Percentiles rank a stretch among this genome's conserved stretches.
Conservation (phyloP, 2,113 vertebrate genomes). For the Petrocephalus microphthalmus region DNA sequence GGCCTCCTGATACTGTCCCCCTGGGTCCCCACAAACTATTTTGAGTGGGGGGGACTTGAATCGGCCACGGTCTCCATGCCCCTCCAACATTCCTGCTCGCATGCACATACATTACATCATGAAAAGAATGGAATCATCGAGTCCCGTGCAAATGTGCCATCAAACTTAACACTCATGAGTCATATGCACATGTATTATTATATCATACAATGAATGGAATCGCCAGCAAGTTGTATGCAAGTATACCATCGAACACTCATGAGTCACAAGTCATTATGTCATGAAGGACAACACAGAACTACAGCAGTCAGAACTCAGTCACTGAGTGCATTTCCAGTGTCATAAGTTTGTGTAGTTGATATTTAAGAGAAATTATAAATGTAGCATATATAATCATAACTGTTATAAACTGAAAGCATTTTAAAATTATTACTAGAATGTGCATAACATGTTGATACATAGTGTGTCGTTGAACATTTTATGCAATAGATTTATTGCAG, state of each 20-base stretch:
- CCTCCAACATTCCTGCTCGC: not conserved
- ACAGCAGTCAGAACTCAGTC: not conserved
- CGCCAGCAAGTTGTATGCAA: not conserved
- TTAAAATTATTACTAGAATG: not conserved
- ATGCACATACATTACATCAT: not conserved
- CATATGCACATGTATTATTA: not conserved
- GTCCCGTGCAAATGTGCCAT: not conserved
- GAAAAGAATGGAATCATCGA: not conserved
- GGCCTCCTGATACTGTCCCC: no score
- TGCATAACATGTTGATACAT: not conserved
- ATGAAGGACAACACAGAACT: not conserved
- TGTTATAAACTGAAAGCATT: not conserved
- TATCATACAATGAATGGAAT: not conserved
- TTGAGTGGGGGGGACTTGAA: not conserved
- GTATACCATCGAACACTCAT: no score
- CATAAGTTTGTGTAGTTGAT: not conserved
- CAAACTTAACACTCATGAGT: not conserved
- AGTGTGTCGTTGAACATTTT: not conserved
- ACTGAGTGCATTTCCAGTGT: not conserved
- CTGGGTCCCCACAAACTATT: no score
- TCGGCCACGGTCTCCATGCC: not conserved
- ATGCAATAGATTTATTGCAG: slow-evolving; percentile 14
- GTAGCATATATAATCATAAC: not conserved
- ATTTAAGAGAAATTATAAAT: not conserved
- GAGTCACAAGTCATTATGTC: not conserved